Percentiles rank a stretch among this genome's conserved stretches.
These are phyloP conservation scores for Idaea straminata DNA, from an alignment of 2,888 invertebrate genomes.

Conservation along the genomic window DNA sequence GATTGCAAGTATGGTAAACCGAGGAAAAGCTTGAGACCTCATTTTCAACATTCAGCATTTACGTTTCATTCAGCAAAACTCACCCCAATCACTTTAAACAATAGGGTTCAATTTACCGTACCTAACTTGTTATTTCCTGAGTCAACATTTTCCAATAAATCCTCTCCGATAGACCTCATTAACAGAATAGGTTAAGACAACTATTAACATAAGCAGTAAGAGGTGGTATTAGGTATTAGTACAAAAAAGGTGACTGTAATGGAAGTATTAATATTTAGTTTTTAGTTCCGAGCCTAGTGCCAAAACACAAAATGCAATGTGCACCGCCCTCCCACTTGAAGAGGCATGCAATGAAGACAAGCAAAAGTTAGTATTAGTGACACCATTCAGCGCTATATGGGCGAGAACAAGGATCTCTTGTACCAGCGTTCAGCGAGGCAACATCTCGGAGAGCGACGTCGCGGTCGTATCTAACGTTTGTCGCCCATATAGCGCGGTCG, in stretches of 20 bases:
- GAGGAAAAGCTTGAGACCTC: not conserved
- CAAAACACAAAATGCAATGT: too few species aligned
- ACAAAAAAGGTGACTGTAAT: not conserved
- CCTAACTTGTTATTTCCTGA: not conserved
- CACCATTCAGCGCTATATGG: too few species aligned
- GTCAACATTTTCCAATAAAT: not conserved
- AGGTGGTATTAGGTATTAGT: slow-evolving; percentile 1
- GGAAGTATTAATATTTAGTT: too few species aligned
- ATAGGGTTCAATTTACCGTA: not conserved
- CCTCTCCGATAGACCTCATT: not conserved
- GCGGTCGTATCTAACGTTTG: too few species aligned
- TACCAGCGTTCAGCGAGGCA: too few species aligned
- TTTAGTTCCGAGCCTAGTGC: too few species aligned
- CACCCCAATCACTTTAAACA: not conserved
- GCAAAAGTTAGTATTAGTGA: too few species aligned
- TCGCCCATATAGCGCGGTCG: too few species aligned
- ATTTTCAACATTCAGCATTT: not conserved
- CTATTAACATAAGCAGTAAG: not conserved
- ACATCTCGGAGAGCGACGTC: too few species aligned
- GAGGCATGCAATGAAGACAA: too few species aligned
- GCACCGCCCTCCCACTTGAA: too few species aligned
- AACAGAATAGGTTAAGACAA: not conserved
- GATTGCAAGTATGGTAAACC: not conserved
- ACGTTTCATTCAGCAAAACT: not conserved
- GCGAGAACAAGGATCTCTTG: too few species aligned